phyloP scores from a whole-genome alignment of 2,888 invertebrate species.

The Dyspetes luteomarginatus region DNA sequence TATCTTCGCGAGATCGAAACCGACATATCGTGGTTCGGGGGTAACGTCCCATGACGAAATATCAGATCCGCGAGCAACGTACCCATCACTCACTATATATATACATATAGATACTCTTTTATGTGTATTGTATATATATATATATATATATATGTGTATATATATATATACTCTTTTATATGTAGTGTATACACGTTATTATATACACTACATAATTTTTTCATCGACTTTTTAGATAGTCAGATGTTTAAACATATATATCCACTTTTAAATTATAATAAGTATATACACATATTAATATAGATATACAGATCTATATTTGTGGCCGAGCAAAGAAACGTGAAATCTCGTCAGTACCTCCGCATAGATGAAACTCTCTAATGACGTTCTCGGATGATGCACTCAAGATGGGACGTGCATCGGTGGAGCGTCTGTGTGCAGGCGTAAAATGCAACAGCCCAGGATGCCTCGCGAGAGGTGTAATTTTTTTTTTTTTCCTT shows the following conservation, averaged over 20 bases:
- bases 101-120: neutral
- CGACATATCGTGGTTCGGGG: slow-evolving; percentile 22
- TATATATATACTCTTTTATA: neutral
- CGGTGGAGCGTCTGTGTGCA: slow-evolving; percentile 1
- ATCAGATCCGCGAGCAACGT: slow-evolving; percentile 1
- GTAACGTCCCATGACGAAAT: slow-evolving; percentile 54
- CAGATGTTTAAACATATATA: no score
- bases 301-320: neutral
- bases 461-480: slow-evolving; percentile 9
- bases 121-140: neutral
- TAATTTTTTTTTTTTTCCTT: slow-evolving; percentile 33
- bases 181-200: no score
- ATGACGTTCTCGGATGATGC: slow-evolving; percentile 42
- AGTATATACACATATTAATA: neutral
- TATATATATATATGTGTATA: neutral
- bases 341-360: slow-evolving; percentile 38
- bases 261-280: no score
- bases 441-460: slow-evolving; percentile 33
- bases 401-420: slow-evolving; percentile 9
- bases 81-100: neutral
- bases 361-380: slow-evolving; percentile 35
- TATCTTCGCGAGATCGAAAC: slow-evolving; percentile 23
- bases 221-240: no score
- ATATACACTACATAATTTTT: no score
- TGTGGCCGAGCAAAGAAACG: neutral